phyloP scores from a whole-genome alignment of 2,888 invertebrate species.

The Amiota minor region DNA sequence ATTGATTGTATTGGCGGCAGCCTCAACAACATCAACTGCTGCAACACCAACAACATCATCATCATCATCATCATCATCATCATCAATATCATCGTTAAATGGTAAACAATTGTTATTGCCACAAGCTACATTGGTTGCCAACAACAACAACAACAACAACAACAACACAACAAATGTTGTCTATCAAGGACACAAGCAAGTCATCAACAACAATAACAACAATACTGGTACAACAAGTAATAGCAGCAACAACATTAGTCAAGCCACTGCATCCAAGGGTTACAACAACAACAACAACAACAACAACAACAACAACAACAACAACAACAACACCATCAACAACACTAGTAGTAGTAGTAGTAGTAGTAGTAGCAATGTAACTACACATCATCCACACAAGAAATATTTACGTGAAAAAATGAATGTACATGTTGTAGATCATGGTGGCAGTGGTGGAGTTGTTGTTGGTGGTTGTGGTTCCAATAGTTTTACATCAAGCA shows the following conservation, averaged over 20 bases:
- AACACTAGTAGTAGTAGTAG: slow-evolving; percentile 53
- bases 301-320: slow-evolving; percentile 42
- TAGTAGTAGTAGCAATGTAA: slow-evolving; percentile 50
- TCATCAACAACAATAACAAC: slow-evolving; percentile 11
- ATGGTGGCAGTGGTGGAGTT: slow-evolving; percentile 55
- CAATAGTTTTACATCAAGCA: slow-evolving; percentile 24
- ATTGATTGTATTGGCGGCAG: slow-evolving; percentile 35
- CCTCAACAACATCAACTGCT: slow-evolving; percentile 36
- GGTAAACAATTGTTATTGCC: slow-evolving; percentile 10
- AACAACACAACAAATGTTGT: slow-evolving; percentile 25
- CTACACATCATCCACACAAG: slow-evolving; percentile 73
- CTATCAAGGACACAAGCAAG: slow-evolving; percentile 44
- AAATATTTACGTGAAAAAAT: slow-evolving; percentile 73
- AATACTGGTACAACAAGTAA: slow-evolving; percentile 9
- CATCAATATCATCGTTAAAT: not conserved
- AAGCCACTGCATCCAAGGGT: slow-evolving; percentile 33
- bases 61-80: not conserved
- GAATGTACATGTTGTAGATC: slow-evolving; percentile 70
- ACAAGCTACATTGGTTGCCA: slow-evolving; percentile 16
- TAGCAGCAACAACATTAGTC: slow-evolving; percentile 35
- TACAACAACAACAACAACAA: slow-evolving; percentile 38
- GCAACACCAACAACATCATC: slow-evolving; percentile 29
- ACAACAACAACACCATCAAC: slow-evolving; percentile 42
- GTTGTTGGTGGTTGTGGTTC: slow-evolving; percentile 40
- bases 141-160: slow-evolving; percentile 43